phyloP scores from a whole-genome alignment of 2,888 invertebrate genomes.

The Drosophila fulvimacula region DNA sequence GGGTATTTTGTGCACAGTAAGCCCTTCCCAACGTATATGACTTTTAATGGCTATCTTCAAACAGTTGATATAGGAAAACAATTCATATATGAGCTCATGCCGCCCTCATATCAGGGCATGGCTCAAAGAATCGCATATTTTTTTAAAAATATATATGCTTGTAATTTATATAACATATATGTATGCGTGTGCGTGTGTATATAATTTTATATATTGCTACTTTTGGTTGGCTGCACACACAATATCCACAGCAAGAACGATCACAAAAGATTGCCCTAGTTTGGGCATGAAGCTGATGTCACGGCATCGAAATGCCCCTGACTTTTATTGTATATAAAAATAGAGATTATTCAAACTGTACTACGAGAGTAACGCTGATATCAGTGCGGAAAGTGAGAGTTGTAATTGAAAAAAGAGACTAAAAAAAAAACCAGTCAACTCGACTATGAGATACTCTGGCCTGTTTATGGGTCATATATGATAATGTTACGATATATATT shows the following conservation, averaged over 20 bases:
- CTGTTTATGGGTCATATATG: not conserved
- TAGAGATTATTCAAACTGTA: conserved; percentile 44
- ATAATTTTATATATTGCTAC: conserved; percentile 34
- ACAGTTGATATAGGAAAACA: not conserved
- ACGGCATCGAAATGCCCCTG: conserved; percentile 57
- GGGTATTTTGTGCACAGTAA: not conserved
- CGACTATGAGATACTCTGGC: not conserved
- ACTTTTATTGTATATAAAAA: conserved; percentile 49
- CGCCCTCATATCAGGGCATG: conserved; percentile 7
- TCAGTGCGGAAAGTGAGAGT: conserved; percentile 26
- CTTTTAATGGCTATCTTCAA: not conserved
- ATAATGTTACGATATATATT: not conserved
- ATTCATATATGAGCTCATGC: conserved; percentile 34
- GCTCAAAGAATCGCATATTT: conserved; percentile 22
- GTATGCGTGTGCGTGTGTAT: not conserved
- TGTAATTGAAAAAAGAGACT: not conserved
- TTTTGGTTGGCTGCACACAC: conserved; percentile 53
- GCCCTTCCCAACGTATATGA: not conserved
- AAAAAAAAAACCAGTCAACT: not conserved
- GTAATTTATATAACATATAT: not conserved
- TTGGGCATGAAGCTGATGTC: conserved; percentile 64
- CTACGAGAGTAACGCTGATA: conserved; percentile 4
- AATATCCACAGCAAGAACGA: conserved; percentile 28
- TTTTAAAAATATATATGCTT: not conserved
- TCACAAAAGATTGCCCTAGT: conserved; percentile 59